These are phyloP conservation scores for Alligator mississippiensis DNA, from an alignment of 2,113 vertebrate species.

Conservation along the genomic window DNA sequence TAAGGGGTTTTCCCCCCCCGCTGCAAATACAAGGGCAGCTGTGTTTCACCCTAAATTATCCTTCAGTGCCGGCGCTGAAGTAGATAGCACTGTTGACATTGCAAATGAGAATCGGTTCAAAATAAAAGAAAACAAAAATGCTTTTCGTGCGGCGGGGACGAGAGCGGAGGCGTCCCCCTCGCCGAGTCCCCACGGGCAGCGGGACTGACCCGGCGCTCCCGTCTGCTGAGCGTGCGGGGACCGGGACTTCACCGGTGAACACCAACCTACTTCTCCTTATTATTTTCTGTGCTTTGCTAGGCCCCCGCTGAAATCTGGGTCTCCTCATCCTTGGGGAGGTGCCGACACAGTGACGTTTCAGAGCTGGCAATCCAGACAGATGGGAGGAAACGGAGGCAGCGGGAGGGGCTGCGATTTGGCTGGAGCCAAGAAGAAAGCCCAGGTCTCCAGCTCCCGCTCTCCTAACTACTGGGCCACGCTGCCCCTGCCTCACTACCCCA, in stretches of 20 bases:
- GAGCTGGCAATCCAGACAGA: not conserved
- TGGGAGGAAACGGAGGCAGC: not conserved
- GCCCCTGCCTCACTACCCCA: not conserved
- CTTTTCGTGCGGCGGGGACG: conserved; percentile 21
- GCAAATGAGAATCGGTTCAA: conserved; percentile 73
- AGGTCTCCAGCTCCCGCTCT: not conserved
- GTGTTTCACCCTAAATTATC: conserved; percentile 83
- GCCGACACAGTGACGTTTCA: not conserved
- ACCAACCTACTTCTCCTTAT: conserved; percentile 57
- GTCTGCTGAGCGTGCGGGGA: not conserved
- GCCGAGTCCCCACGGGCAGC: conserved; percentile 5
- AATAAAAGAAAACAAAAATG: conserved; percentile 66
- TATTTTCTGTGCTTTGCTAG: conserved; percentile 38
- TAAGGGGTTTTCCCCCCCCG: conserved; percentile 74
- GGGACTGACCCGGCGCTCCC: conserved; percentile 34
- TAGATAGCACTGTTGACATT: conserved; percentile 80
- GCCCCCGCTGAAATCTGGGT: not conserved
- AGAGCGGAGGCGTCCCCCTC: not conserved
- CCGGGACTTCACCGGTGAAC: conserved; percentile 49
- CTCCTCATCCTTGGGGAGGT: not conserved
- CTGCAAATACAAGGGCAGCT: conserved; percentile 75
- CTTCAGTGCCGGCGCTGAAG: conserved; percentile 73
- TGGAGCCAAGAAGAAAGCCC: accelerated
- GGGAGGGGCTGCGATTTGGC: accelerated
- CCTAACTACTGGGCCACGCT: not conserved